Conservation (phyloP, 1,140 invertebrate genomes). For the Brachionus plicatilis region DNA sequence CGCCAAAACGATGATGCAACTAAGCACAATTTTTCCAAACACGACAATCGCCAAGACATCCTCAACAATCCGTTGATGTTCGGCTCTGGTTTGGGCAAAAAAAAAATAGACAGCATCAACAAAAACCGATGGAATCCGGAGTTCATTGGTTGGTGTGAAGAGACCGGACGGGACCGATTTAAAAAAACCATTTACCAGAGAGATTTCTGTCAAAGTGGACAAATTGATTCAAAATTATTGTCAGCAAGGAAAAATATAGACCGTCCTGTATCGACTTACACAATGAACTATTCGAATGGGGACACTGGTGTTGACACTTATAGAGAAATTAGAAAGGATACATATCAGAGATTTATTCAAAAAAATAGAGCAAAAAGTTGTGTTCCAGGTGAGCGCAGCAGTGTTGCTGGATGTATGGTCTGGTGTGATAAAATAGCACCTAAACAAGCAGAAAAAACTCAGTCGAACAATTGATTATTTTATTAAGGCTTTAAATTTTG, state of each 20-base stretch:
- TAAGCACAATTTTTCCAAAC: constrained; percentile 34
- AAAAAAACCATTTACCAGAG: constrained; percentile 27
- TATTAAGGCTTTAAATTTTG: not conserved
- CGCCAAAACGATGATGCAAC: constrained; percentile 9
- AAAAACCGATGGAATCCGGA: constrained; percentile 34
- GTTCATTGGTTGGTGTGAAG: constrained; percentile 28
- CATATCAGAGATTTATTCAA: not conserved
- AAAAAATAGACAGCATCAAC: constrained; percentile 34
- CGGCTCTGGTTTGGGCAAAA: constrained; percentile 22
- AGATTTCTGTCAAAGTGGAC: not conserved
- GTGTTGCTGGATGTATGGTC: constrained; percentile 24
- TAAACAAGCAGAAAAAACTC: not conserved
- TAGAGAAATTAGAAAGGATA: constrained; percentile 8
- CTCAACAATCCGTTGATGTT: constrained; percentile 8
- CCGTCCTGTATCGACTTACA: not conserved
- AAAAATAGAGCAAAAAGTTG: constrained; percentile 35
- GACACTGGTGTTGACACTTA: not conserved
- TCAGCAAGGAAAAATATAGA: not conserved
- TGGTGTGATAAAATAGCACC: constrained; percentile 27
- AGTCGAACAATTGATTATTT: not conserved
- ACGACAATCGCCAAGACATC: constrained; percentile 28
- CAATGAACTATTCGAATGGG: not conserved
- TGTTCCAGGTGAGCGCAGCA: not conserved
- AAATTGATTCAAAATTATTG: not conserved
- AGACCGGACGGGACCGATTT: not conserved